Base-by-base conservation (phyloP, 2,113 vertebrate genomes). In the Potamarius usumacintae region DNA sequence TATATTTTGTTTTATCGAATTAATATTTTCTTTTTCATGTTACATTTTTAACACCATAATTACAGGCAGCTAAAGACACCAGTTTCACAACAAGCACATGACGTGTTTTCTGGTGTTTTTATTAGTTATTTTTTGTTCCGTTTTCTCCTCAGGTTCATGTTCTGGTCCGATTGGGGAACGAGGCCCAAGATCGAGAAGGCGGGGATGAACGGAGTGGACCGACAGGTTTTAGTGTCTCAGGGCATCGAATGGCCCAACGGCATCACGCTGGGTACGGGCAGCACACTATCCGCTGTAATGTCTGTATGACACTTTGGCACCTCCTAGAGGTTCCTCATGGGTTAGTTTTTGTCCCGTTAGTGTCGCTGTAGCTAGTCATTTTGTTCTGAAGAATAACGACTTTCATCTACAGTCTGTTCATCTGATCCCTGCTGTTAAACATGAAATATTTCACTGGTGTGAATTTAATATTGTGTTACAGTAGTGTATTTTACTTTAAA, bases 111-210 rank as follows among this genome's bases (percentile, higher is more conserved):
- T 27, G 55, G 7, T 57, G 78, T 9, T 8, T 55, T 42, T 42
- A 42, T 42, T 42, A 42, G 42, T 42, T 42, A 52, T 50, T 18
- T 17, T 85, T 71, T 10, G 11, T 30, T 83, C 30, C 88, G 63
- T 90, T 78, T 90, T 67, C 72, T 22, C 11, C 80, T 55, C 89
- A 99, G 98, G 92, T 99, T 98, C 89, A 98, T 99, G 97, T 99
- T 98, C 92, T 99, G 98, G 98, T 99, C 98, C 60, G 98, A 99
- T 93, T 99, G 98, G 98, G 98, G 98, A 22, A 95, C 96, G 85
- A 93, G 94, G 88, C 97, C 98, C 57, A 99, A 97, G 95, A 98
- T 99, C 0, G 98, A 99, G 93, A 99, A 97, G 89, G 96, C 98
- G 0, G 98, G 98, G 2, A 97, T 99, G 96, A 99, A 99, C 0